Conservation (phyloP, 2,888 invertebrate genomes). For the Carcina quercana region DNA sequence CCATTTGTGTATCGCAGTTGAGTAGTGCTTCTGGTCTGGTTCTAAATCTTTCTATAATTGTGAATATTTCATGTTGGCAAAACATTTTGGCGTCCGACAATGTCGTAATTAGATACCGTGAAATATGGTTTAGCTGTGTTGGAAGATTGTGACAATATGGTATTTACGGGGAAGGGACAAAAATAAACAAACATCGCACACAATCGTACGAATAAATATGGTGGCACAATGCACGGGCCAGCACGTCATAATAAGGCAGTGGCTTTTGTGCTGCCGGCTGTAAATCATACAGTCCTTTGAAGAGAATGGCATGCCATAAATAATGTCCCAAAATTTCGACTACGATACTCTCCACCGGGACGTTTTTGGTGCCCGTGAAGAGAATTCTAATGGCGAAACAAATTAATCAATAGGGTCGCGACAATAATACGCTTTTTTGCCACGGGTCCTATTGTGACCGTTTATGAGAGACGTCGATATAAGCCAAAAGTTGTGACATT, state of each 20-base stretch:
- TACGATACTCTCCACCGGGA: constrained; percentile 48
- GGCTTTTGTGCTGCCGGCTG: constrained; percentile 62
- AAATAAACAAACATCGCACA: constrained; percentile 69
- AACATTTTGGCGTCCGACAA: constrained; percentile 35
- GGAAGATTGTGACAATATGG: constrained; percentile 54
- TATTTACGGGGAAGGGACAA: constrained; percentile 65
- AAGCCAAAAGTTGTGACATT: constrained; percentile 23
- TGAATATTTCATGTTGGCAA: constrained; percentile 33
- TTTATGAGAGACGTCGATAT: constrained; percentile 33
- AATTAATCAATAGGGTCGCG: constrained; percentile 62
- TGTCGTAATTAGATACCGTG: constrained; percentile 55
- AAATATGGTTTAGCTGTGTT: constrained; percentile 60
- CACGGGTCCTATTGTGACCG: constrained; percentile 30
- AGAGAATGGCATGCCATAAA: constrained; percentile 69
- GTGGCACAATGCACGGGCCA: constrained; percentile 64
- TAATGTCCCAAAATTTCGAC: constrained; percentile 59
- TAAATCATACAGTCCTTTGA: constrained; percentile 71
- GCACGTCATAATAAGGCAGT: constrained; percentile 70
- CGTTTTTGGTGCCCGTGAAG: constrained; percentile 50
- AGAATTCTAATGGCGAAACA: constrained; percentile 62
- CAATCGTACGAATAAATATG: constrained; percentile 64
- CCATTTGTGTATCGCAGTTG: not conserved
- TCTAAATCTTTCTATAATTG: constrained; percentile 1
- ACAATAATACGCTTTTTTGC: constrained; percentile 46
- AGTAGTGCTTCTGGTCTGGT: too few relatives aligned